Evolutionary conservation across 2,797 vertebrate genomes (phyloP), one percentile per base, ranked within the genome.

Genomic region (Kryptolebias ocellatus): DNA sequence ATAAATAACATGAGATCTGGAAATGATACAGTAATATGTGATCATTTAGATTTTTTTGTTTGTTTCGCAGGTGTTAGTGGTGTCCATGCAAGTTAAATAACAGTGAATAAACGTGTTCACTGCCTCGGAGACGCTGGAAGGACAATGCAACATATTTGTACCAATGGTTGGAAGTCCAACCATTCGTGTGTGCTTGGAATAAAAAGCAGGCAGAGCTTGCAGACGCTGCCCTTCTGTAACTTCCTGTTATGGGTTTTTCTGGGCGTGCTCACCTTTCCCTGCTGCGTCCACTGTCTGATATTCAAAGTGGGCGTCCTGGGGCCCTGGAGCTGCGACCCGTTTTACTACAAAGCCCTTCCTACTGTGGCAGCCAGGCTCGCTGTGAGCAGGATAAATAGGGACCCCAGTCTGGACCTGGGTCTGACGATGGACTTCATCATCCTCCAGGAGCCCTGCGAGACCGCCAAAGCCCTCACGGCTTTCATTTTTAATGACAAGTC

Each of bases 221-320:
- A 76, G 8, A 68, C 72, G 0, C 79, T 90, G 17, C 83, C 87
- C 3, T 85, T 93, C 77, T 89, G 84, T 55, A 80, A 76, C 68
- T 72, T 81, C 42, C 17, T 91, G 5, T 64, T 94, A 84, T 95
- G 93, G 91, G 46, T 93, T 6, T 20, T 94, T 9, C 75, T 96
- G 10, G 93, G 93, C 27, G 72, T 93, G 53, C 55, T 94, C 58
- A 83, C 92, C 0, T 78, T 94, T 70, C 93, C 92, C 16, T 90
- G 89, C 53, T 91, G 93, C 63, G 91, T 89, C 31, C 79, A 72
- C 29, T 94, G 94, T 73, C 78, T 92, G 24, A 90, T 91, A 59
- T 92, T 95, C 80, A 94, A 89, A 87, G 92, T 95, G 4, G 94
- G 93, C n/a, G 87, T 93, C 2, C 56, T 94, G 39, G 95, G 95